Conservation (phyloP, 2,888 invertebrate genomes). For the Plebejus argus region DNA sequence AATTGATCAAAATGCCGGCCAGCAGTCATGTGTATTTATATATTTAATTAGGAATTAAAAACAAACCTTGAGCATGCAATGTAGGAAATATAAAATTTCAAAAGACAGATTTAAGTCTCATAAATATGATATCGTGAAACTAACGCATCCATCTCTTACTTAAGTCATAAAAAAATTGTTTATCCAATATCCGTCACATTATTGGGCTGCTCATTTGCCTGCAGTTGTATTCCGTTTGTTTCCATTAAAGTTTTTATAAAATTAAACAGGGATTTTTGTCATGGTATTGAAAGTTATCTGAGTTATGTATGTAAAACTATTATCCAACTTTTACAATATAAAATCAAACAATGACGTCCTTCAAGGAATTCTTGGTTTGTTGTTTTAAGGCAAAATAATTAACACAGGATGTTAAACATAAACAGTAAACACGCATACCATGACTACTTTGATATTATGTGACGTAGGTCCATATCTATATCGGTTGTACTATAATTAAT, state of each 20-base stretch:
- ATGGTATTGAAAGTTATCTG: not conserved
- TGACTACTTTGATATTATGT: not conserved
- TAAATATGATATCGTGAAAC: constrained; percentile 1
- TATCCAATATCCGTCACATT: not conserved
- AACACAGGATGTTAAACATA: not conserved
- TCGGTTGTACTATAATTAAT: no score
- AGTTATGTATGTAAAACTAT: not conserved
- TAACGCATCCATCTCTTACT: constrained; percentile 8
- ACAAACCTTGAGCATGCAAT: constrained; percentile 4
- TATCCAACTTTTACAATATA: not conserved
- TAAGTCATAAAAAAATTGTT: not conserved
- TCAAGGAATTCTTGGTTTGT: not conserved
- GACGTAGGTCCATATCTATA: not conserved
- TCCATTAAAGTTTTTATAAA: not conserved
- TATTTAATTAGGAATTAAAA: constrained; percentile 37
- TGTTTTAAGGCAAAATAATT: not conserved
- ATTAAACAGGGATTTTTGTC: not conserved
- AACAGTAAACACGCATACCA: not conserved
- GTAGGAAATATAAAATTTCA: constrained; percentile 23
- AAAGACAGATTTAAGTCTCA: not conserved
- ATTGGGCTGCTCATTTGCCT: not conserved
- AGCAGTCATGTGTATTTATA: not conserved
- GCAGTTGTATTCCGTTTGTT: not conserved
- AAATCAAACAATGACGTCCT: not conserved
- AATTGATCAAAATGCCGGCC: not conserved